Percentiles rank a stretch among this genome's conserved stretches.
Evolutionary conservation across 2,888 invertebrate species (phyloP).

Genomic region (Pogonocherus hispidulus): DNA sequence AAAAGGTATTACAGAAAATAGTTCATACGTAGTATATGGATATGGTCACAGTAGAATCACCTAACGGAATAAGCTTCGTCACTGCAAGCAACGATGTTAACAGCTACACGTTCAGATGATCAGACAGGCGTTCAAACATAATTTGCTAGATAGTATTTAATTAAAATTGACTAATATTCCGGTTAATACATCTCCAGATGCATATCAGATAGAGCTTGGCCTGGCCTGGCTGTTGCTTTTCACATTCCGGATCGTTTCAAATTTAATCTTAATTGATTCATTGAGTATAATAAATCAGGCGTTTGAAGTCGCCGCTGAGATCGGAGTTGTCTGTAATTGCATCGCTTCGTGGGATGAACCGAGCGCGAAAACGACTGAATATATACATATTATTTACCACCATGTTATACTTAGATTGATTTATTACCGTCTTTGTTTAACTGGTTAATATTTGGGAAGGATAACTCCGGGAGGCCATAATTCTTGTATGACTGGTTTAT

Average conservation of each 20-base stretch:
- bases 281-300: conserved; percentile 58
- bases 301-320: conserved; percentile 57
- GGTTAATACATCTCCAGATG: conserved; percentile 23
- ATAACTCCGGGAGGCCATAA: background rate
- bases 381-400: conserved; percentile 35
- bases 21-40: background rate
- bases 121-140: conserved; percentile 12
- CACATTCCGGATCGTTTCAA: conserved; percentile 50
- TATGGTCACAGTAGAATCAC: background rate
- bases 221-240: conserved; percentile 17
- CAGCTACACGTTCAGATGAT: background rate
- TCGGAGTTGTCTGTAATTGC: conserved; percentile 37
- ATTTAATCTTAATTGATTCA: conserved; percentile 62
- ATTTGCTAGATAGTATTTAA: conserved; percentile 27
- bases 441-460: conserved; percentile 20
- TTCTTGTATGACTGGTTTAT: conserved; percentile 1
- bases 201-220: conserved; percentile 23
- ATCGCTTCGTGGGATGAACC: conserved; percentile 45
- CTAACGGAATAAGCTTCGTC: background rate
- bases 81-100: background rate
- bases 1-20: background rate
- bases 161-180: conserved; percentile 14
- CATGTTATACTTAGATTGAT: conserved; percentile 29
- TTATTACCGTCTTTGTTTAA: conserved; percentile 25
- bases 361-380: conserved; percentile 31